A percentile compares a stretch with the other conserved stretches of the same genome.
Evolutionary conservation across 2,797 vertebrate genomes (phyloP).

Genomic region (Cephalopachus bancanus): DNA sequence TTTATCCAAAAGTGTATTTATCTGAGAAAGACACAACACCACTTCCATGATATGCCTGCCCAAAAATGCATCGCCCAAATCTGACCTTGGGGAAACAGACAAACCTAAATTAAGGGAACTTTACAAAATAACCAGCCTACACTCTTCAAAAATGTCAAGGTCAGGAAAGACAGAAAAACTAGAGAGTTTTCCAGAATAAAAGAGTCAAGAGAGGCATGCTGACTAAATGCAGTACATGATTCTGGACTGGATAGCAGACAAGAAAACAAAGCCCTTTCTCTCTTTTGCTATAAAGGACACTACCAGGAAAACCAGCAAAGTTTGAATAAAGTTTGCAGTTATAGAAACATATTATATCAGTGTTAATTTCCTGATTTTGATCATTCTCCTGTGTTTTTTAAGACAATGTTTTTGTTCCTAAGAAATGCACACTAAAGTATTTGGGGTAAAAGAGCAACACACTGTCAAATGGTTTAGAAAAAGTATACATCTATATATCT

Average conservation of each 20-base stretch:
- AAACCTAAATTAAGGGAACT: background rate
- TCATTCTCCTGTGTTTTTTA: background rate
- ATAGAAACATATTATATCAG: background rate
- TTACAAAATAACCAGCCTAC: background rate
- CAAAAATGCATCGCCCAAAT: background rate
- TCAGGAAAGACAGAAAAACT: background rate
- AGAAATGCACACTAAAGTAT: background rate
- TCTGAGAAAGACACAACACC: background rate
- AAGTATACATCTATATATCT: background rate
- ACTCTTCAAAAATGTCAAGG: background rate
- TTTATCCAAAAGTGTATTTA: background rate
- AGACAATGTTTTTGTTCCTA: background rate
- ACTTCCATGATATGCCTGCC: background rate
- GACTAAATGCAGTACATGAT: background rate
- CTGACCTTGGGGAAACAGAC: background rate
- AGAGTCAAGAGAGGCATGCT: background rate
- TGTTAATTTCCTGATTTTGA: background rate
- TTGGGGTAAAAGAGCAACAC: background rate
- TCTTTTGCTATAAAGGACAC: background rate
- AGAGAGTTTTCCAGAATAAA: background rate
- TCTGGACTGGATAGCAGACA: background rate
- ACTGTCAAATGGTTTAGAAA: background rate
- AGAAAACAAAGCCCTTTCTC: background rate
- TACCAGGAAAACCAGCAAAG: background rate
- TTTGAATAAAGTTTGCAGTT: background rate